phyloP scores from a whole-genome alignment of 2,113 vertebrate genomes.

The Siniperca knerii region DNA sequence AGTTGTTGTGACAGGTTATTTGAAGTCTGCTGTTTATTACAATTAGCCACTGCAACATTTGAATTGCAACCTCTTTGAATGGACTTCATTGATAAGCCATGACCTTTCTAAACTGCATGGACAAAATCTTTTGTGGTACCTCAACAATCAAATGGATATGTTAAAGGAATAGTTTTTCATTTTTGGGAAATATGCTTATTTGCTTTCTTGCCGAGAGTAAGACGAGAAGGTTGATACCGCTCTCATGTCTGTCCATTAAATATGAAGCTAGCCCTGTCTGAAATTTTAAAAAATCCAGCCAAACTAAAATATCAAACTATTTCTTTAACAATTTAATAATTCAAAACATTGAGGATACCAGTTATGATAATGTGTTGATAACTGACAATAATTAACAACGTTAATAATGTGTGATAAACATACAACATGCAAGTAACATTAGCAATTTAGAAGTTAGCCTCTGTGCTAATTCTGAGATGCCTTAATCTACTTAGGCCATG shows the following conservation, averaged over 20 bases:
- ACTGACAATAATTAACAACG: neutral
- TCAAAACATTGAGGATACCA: neutral
- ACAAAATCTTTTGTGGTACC: too few species aligned
- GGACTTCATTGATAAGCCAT: neutral
- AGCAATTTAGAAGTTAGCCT: neutral
- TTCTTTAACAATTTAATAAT: neutral
- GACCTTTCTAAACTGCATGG: neutral
- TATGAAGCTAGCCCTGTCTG: neutral
- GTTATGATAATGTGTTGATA: neutral
- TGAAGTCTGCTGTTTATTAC: neutral
- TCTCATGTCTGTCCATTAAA: neutral
- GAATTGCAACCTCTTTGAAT: neutral
- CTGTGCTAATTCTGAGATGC: neutral
- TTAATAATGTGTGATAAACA: neutral
- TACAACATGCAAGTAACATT: neutral
- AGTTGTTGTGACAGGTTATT: neutral
- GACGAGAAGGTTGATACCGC: neutral
- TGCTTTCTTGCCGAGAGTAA: neutral
- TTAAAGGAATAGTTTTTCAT: neutral
- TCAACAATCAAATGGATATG: neutral
- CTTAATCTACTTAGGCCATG: too few species aligned
- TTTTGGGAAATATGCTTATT: neutral
- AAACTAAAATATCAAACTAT: neutral
- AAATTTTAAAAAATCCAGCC: neutral
- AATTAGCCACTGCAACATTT: neutral